Evolutionary conservation across 2,113 vertebrate species (phyloP).

Genomic region (Crocuta crocuta): DNA sequence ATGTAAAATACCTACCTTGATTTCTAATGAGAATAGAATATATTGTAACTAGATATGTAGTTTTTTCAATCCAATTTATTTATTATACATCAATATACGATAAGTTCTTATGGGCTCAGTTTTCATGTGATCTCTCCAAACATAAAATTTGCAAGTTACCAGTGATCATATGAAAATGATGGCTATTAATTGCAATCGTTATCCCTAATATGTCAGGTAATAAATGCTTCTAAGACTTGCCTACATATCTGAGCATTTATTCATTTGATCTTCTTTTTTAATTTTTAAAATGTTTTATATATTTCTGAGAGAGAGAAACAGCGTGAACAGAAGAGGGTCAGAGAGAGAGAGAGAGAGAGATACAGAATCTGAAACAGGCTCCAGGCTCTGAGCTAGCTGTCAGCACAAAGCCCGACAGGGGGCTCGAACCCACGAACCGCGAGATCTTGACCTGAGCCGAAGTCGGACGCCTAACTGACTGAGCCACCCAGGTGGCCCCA

Average conservation of each 20-base stretch:
- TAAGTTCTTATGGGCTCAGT: background rate
- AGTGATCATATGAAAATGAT: background rate
- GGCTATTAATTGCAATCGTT: background rate
- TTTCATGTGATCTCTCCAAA: constrained; percentile 12
- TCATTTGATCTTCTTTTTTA: background rate
- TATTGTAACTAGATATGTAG: background rate
- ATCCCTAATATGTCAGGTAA: background rate
- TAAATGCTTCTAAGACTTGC: background rate
- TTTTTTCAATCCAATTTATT: background rate
- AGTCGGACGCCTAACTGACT: no score
- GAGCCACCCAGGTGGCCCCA: background rate
- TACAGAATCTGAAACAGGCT: no score
- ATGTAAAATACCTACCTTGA: background rate
- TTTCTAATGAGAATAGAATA: background rate
- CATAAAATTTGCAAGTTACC: background rate
- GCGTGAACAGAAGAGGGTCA: no score
- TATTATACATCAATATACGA: background rate
- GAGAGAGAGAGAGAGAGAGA: no score
- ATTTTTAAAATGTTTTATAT: no score
- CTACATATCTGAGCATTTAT: background rate
- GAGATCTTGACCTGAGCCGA: no score
- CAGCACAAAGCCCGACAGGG: no score
- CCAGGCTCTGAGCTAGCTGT: no score
- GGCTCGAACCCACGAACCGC: no score
- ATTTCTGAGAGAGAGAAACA: no score